phyloP scores from a whole-genome alignment of 2,113 vertebrate genomes.

The Cephalopholis sonnerati region DNA sequence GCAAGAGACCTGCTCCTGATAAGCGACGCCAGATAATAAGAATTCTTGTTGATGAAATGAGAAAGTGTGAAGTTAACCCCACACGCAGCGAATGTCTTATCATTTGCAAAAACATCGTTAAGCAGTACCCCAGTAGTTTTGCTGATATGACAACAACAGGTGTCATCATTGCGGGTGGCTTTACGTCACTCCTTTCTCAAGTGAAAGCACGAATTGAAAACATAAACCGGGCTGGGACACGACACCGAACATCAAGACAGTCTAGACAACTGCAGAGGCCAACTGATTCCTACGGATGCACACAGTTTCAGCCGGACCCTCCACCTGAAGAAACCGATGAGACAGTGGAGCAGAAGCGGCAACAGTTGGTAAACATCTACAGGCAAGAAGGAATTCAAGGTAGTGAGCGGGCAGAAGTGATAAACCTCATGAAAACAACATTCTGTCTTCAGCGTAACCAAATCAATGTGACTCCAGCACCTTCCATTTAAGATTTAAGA shows the following conservation, averaged over 20 bases:
- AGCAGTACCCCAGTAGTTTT: not conserved
- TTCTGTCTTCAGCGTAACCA: not conserved
- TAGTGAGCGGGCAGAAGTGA: slow-evolving; percentile 4
- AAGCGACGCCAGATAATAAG: no score
- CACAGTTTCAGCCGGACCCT: not conserved
- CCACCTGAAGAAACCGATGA: not conserved
- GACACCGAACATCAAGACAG: no score
- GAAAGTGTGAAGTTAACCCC: not conserved
- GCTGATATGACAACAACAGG: not conserved
- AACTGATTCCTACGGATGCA: not conserved
- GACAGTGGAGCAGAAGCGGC: not conserved
- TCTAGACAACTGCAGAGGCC: not conserved
- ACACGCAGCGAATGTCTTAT: not conserved
- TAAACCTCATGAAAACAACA: slow-evolving; percentile 26
- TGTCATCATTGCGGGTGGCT: not conserved
- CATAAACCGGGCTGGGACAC: not conserved
- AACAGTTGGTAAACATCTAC: not conserved
- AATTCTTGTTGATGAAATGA: not conserved
- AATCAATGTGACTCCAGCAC: not conserved
- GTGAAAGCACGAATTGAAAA: slow-evolving; percentile 15
- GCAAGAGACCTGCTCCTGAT: no score
- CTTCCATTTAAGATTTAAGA: no score
- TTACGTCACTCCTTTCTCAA: slow-evolving; percentile 9
- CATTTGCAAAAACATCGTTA: slow-evolving; percentile 10
- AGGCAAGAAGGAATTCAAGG: not conserved